Evolutionary conservation across 2,797 vertebrate genomes (phyloP), one percentile per base, ranked within the genome.

Genomic region (Spizella passerina): DNA sequence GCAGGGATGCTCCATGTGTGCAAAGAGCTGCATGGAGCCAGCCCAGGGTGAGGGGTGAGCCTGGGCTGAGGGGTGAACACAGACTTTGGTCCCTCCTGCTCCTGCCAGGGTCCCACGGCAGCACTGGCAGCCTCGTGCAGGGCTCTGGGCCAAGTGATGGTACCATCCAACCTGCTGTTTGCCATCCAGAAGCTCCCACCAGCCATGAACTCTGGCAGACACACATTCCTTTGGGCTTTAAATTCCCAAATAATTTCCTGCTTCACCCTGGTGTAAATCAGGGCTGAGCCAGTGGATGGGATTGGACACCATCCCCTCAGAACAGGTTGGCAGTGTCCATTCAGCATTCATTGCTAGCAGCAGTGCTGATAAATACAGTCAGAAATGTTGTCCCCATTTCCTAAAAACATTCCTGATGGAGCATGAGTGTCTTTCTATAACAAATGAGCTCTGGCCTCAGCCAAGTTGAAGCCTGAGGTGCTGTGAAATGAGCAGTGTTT

Each of bases 41-140:
- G 10, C 36, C 69, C 0, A 1, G 34, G 32, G 8, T 1, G 30
- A 71, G 44, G 30, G 32, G 30, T 0, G 7, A 59, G 39, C 46
- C 59, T 59, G 53, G 41, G 21, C 10, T 39, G 27, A 80, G 36
- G 53, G 55, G 19, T 32, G 23, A 38, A 5, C 30, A 21, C 3
- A 2, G 14, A 29, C 8, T 61, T 70, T 0, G 1, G 41, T 61
- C 23, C 55, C 17, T 69, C 19, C 36, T 5, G 14, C 52, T 75
- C 43, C 34, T 57, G 43, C 15, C 21, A 6, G 19, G n/a, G n/a
- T 77, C 39, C 29, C 50, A 16, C 6, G 0, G 6, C 0, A 1
- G 20, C 53, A 56, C 9, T 30, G 1, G 21, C 7, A 59, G 56
- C 13, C 36, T 32, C n/a, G 32, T 36, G 34, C 12, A 80, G 55